phyloP scores from a whole-genome alignment of 1,140 invertebrate species.

The Drosophila malerkotliana region DNA sequence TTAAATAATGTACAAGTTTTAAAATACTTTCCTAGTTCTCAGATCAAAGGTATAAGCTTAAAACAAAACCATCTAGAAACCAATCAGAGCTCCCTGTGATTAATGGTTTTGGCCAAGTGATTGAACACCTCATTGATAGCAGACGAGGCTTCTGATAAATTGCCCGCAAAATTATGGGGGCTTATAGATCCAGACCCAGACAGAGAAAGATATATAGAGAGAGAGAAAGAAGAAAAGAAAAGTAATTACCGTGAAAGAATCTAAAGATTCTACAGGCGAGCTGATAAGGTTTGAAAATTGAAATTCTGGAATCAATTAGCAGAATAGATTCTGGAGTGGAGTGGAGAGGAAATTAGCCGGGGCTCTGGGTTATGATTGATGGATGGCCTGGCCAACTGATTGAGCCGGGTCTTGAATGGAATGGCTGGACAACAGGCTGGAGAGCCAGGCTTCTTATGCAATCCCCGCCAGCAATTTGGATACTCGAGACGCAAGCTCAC shows the following conservation, averaged over 20 bases:
- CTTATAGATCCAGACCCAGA: not conserved
- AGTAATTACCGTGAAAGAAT: not conserved
- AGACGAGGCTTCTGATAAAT: not conserved
- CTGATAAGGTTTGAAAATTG: not conserved
- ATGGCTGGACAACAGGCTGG: not conserved
- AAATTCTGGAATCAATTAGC: conserved; percentile 7
- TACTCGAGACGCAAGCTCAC: conserved; percentile 37
- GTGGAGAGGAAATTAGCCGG: not conserved
- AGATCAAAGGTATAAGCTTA: too few relatives aligned
- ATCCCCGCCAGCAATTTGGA: conserved; percentile 55
- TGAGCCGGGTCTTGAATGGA: conserved; percentile 7
- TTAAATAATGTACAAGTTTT: too few relatives aligned
- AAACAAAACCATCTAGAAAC: not conserved
- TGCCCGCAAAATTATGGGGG: not conserved
- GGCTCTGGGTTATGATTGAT: conserved; percentile 37
- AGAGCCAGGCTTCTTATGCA: conserved; percentile 39
- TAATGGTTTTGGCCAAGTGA: conserved; percentile 16
- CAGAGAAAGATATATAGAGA: not conserved
- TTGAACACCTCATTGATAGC: conserved; percentile 14
- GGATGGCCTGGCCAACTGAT: conserved; percentile 33
- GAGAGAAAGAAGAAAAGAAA: not conserved
- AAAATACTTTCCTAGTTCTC: too few relatives aligned
- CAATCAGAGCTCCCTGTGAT: conserved; percentile 15
- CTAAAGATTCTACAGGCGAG: not conserved
- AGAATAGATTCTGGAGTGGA: not conserved